Conservation (phyloP, 2,113 vertebrate genomes). For the Paracanthobrama guichenoti region DNA sequence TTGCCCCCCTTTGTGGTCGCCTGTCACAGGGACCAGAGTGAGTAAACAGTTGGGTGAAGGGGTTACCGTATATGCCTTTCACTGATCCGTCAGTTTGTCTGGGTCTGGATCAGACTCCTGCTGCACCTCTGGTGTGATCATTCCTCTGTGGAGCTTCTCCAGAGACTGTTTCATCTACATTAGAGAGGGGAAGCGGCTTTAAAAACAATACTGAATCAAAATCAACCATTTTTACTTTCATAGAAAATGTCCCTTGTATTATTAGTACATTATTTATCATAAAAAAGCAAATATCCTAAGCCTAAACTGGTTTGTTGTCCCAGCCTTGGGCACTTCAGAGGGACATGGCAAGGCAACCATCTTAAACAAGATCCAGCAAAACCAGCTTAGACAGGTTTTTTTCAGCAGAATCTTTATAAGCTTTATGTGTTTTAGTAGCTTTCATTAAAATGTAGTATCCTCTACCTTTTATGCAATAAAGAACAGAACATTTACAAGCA, state of each 20-base stretch:
- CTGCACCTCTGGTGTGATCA: constrained; percentile 75
- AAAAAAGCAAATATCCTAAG: not conserved
- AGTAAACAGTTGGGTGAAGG: not conserved
- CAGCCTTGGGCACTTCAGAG: not conserved
- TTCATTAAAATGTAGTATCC: not conserved
- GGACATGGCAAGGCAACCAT: not conserved
- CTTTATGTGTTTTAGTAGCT: no score
- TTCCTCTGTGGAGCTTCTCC: constrained; percentile 85
- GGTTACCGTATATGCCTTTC: not conserved
- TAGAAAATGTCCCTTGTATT: not conserved
- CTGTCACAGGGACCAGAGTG: not conserved
- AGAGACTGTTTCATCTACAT: constrained; percentile 87
- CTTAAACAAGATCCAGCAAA: not conserved
- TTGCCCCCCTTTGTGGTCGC: not conserved
- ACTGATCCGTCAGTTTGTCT: constrained; percentile 52
- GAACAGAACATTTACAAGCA: not conserved
- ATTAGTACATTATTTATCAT: not conserved
- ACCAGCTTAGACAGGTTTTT: not conserved
- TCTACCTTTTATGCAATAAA: not conserved
- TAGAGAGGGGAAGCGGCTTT: not conserved
- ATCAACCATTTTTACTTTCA: not conserved
- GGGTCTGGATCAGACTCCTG: constrained; percentile 65
- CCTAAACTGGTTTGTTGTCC: not conserved
- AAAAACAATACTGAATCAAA: not conserved
- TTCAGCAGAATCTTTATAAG: not conserved